phyloP scores from a whole-genome alignment of 2,888 invertebrate species.

The Ichneumoninae sp. region DNA sequence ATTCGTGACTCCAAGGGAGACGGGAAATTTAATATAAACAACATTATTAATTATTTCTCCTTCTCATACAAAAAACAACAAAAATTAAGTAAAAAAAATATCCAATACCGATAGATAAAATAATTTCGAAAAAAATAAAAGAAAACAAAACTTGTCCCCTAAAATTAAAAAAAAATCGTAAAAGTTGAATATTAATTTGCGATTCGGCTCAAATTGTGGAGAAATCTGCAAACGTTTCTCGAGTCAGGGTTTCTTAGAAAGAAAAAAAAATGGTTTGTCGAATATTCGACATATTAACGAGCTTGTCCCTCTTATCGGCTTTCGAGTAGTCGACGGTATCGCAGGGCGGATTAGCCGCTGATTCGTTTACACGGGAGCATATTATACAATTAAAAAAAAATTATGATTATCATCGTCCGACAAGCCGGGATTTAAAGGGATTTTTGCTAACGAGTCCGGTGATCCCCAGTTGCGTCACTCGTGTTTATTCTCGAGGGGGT shows the following conservation, averaged over 20 bases:
- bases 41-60: not conserved
- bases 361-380: not conserved
- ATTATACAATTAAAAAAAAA: slow-evolving; percentile 12
- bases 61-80: not conserved
- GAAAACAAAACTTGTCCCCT: not conserved
- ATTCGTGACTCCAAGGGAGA: slow-evolving; percentile 25
- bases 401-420: not conserved
- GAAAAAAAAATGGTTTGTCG: not conserved
- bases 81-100: not conserved
- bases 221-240: not conserved
- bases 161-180: not conserved
- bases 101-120: not conserved
- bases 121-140: not conserved
- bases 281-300: not conserved
- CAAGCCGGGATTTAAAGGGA: slow-evolving; percentile 14
- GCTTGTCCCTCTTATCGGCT: slow-evolving; percentile 30
- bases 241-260: not conserved
- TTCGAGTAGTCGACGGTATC: not conserved
- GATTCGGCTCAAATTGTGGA: not conserved
- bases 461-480: not conserved
- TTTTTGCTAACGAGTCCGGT: slow-evolving; percentile 38
- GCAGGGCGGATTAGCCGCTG: not conserved
- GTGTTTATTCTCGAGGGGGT: slow-evolving; percentile 45
- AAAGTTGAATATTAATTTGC: not conserved
- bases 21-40: not conserved